phyloP scores from a whole-genome alignment of 1,140 invertebrate genomes.

The Gryllus bimaculatus region DNA sequence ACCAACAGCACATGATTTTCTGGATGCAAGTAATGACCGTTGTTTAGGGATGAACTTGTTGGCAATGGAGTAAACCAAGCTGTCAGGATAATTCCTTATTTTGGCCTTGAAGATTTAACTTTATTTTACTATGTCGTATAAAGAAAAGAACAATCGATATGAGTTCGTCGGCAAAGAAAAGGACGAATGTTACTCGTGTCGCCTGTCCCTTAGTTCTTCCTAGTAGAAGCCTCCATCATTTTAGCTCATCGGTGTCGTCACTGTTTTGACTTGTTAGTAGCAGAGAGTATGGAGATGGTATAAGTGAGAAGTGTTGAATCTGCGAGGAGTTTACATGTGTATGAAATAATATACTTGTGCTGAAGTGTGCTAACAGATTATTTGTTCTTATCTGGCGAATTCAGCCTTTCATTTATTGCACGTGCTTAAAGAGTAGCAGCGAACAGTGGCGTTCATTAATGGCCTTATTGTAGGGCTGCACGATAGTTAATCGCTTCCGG shows the following conservation, averaged over 20 bases:
- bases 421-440: neutral
- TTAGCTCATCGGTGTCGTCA: neutral
- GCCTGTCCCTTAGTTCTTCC: neutral
- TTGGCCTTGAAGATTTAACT: neutral
- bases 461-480: too few species aligned
- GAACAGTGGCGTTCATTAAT: too few species aligned
- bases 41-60: neutral
- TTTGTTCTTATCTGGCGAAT: neutral
- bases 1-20: neutral
- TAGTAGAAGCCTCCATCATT: neutral
- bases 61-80: neutral
- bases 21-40: neutral
- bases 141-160: neutral
- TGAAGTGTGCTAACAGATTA: neutral
- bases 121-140: neutral
- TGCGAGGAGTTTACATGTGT: neutral
- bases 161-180: neutral
- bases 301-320: neutral
- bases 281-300: neutral
- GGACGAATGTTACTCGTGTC: neutral
- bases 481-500: too few species aligned
- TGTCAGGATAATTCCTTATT: neutral
- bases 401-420: neutral
- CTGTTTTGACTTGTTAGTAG: neutral
- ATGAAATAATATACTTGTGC: neutral